Conservation (phyloP, 2,888 invertebrate species). For the Ctena decussata region DNA sequence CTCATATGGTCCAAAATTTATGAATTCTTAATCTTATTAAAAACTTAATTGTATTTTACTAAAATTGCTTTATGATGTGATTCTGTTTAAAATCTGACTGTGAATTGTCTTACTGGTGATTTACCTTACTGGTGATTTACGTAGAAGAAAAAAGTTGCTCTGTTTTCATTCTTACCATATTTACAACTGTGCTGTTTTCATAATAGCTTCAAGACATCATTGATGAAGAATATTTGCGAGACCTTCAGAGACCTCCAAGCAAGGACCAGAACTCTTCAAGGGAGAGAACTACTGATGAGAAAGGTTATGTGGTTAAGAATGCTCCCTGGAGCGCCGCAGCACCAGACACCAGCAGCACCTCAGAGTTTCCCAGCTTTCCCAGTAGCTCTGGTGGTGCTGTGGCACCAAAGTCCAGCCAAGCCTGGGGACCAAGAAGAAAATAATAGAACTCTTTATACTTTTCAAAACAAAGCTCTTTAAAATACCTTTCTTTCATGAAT, state of each 20-base stretch:
- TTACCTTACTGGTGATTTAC: no score
- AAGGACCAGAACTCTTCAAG: constrained; percentile 45
- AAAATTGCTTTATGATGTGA: no score
- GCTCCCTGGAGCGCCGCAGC: constrained; percentile 85
- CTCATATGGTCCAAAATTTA: no score
- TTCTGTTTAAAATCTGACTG: no score
- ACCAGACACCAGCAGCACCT: constrained; percentile 85
- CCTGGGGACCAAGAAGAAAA: constrained; percentile 76
- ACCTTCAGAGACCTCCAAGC: constrained; percentile 84
- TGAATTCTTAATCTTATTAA: no score
- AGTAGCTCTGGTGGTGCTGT: constrained; percentile 71
- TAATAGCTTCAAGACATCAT: constrained; percentile 87
- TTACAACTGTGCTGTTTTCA: no score
- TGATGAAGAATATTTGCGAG: constrained; percentile 84
- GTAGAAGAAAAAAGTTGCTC: no score
- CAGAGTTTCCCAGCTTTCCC: constrained; percentile 86
- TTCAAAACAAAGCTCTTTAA: no score
- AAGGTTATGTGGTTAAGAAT: constrained; percentile 84
- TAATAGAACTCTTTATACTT: constrained; percentile 25
- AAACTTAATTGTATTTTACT: no score
- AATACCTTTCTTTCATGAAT: no score
- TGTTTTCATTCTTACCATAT: no score
- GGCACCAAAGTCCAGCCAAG: constrained; percentile 73
- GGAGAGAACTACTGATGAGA: constrained; percentile 17
- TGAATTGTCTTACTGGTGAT: no score